Percentiles rank a stretch among this genome's conserved stretches.
Evolutionary conservation across 2,797 vertebrate genomes (phyloP).

Genomic region (Serranus cabrilla): DNA sequence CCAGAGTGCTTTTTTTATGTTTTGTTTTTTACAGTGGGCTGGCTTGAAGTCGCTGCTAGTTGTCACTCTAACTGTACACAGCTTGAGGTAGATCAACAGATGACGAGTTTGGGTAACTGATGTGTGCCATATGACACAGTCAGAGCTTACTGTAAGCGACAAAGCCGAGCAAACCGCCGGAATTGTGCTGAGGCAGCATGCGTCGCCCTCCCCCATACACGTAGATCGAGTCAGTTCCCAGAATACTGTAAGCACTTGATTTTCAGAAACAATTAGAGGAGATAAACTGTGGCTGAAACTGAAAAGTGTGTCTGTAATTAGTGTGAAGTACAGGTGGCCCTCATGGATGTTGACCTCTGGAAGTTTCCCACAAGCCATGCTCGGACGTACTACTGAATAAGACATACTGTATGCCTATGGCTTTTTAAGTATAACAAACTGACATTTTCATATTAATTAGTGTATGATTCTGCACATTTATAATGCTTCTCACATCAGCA

Average conservation of each 20-base stretch:
- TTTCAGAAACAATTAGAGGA: constrained; percentile 48
- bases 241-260: constrained; percentile 55
- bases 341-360: constrained; percentile 14
- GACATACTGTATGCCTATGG: neutral
- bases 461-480: neutral
- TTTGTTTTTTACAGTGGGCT: neutral
- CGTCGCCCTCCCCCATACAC: constrained; percentile 27
- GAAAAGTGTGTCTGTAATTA: neutral
- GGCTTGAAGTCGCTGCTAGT: neutral
- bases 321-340: constrained; percentile 24
- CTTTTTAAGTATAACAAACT: constrained; percentile 10
- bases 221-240: constrained; percentile 59
- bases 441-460: constrained; percentile 12
- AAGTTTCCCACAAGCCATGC: constrained; percentile 20
- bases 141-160: constrained; percentile 74
- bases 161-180: constrained; percentile 63
- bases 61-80: constrained; percentile 19
- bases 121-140: constrained; percentile 55
- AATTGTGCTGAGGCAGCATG: constrained; percentile 72
- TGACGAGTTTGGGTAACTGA: constrained; percentile 47
- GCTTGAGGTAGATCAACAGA: constrained; percentile 34
- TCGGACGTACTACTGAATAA: neutral
- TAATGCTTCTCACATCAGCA: constrained; percentile 25
- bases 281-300: neutral
- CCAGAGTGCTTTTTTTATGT: no score